Percentiles rank a stretch among this genome's conserved stretches.
phyloP scores from a whole-genome alignment of 2,888 invertebrate species.

The Nephrotoma guestfalica region DNA sequence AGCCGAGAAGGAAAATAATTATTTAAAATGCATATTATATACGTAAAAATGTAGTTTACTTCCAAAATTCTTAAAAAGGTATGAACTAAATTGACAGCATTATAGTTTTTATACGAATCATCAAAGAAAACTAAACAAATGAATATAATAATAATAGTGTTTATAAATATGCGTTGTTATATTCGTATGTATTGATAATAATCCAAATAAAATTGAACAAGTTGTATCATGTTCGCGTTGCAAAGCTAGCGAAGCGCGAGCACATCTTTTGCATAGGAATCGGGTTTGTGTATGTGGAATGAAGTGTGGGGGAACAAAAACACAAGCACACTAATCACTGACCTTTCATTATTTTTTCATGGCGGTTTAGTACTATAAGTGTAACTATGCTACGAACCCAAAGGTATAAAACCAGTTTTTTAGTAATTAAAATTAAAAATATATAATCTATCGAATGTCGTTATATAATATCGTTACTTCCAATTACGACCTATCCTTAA shows the following conservation, averaged over 20 bases:
- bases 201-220: not conserved
- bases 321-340: not conserved
- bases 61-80: not conserved
- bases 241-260: not conserved
- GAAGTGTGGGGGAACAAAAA: not conserved
- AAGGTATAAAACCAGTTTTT: not conserved
- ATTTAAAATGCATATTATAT: not conserved
- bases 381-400: not conserved
- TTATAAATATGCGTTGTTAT: not conserved
- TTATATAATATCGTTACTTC: not conserved
- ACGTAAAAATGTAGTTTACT: not conserved
- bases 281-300: not conserved
- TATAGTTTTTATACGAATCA: not conserved
- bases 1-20: not conserved
- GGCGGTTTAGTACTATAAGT: not conserved
- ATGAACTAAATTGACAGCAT: not conserved
- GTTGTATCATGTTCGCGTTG: not conserved
- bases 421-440: not conserved
- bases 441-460: not conserved
- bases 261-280: not conserved
- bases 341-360: not conserved
- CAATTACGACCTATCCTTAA: not conserved
- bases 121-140: not conserved
- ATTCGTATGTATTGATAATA: not conserved
- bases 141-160: not conserved